Conservation (phyloP, 2,113 vertebrate species). For the Hypanus sabinus region DNA sequence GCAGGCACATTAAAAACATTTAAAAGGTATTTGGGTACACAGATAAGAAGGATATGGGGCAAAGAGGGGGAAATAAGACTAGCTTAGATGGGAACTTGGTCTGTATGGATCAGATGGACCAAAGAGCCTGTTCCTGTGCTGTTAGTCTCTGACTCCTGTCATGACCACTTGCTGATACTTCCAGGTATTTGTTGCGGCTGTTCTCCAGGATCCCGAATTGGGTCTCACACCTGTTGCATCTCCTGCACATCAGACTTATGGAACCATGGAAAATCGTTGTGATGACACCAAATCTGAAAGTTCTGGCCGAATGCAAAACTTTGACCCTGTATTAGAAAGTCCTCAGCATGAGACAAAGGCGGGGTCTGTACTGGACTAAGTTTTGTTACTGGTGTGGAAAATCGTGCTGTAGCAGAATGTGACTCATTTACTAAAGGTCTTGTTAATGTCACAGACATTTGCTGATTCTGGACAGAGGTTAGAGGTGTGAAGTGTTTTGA, state of each 20-base stretch:
- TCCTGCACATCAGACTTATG: constrained; percentile 83
- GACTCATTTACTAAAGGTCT: no score
- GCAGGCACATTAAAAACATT: no score
- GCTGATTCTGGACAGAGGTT: not conserved
- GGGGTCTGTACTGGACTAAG: constrained; percentile 65
- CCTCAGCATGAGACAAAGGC: constrained; percentile 59
- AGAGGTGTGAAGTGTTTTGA: not conserved
- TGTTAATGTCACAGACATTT: not conserved
- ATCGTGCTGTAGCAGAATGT: not conserved
- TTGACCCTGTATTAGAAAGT: constrained; percentile 69
- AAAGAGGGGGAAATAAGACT: no score
- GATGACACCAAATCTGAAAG: constrained; percentile 53
- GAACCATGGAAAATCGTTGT: constrained; percentile 71
- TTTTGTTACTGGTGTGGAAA: constrained; percentile 49
- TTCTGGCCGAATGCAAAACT: constrained; percentile 51
- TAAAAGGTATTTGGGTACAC: no score
- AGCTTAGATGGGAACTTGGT: no score
- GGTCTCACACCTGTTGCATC: constrained; percentile 83
- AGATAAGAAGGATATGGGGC: no score
- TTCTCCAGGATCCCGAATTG: constrained; percentile 84
- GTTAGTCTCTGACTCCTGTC: not conserved
- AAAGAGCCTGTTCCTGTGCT: no score
- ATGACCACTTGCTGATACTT: constrained; percentile 40
- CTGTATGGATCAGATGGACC: no score
- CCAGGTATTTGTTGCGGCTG: constrained; percentile 87